Evolutionary conservation across 2,888 invertebrate genomes (phyloP), one percentile per base, ranked within the genome.

Genomic region (Lymantria dispar): DNA sequence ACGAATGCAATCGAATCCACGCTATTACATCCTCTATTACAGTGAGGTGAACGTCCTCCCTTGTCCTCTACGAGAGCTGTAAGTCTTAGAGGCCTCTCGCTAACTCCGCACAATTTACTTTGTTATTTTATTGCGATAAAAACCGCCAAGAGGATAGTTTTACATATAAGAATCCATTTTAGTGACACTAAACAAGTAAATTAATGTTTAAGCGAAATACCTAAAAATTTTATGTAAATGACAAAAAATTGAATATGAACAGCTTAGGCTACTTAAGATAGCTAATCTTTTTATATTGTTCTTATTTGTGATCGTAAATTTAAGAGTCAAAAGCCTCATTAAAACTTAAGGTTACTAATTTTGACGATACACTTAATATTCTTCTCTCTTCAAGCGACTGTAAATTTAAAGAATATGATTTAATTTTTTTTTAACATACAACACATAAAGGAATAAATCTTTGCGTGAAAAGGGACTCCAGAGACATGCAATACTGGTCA

Each of bases 41-140:
- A 52, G 53, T 30, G 71, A 70, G 87, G 81, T 88, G 78, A 89
- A 84, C 44, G 83, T 52, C 83, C 87, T 85, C 72, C 66, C 73
- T 75, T 85, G 86, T 89, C 87, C 88, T 87, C 86, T 76, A 70
- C 60, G 42, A 62, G 69, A 76, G 78, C 74, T 73, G 78, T 82
- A 75, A 78, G 67, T 79, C 79, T 77, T 70, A 74, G 78, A 74
- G 79, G 80, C 80, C 78, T 76, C 80, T 79, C 70, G 68, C 72
- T 70, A 76, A 78, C 70, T 68, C 67, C 58, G 50, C 39, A 30
- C 59, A 67, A 53, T 72, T 69, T 72, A 70, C 74, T 76, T 75
- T 73, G 72, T 68, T 68, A 75, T 61, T 76, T 78, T 72, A 73
- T 57, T 62, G 62, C 55, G 56, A 64, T 62, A 66, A 57, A 68